Evolutionary conservation across 2,797 vertebrate species (phyloP).

Genomic region (Tachyglossus aculeatus): DNA sequence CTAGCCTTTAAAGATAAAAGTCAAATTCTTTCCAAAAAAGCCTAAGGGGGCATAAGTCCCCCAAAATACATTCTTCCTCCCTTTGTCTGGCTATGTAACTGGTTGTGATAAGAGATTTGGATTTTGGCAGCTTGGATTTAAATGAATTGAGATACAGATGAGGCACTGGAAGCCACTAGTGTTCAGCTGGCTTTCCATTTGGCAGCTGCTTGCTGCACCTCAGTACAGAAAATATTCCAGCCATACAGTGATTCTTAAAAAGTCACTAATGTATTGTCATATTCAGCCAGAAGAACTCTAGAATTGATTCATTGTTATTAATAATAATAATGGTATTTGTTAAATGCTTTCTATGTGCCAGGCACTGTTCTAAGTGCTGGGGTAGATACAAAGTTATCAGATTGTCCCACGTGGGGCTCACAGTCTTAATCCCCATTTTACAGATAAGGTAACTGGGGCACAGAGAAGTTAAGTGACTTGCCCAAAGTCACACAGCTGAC

Average conservation of each 20-base stretch:
- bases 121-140: background rate
- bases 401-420: too few relatives aligned
- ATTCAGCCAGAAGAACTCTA: constrained; percentile 1
- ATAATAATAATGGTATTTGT: too few relatives aligned
- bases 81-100: too few relatives aligned
- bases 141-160: constrained; percentile 12
- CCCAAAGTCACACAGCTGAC: too few relatives aligned
- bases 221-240: constrained; percentile 40
- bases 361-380: too few relatives aligned
- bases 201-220: background rate
- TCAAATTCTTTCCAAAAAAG: background rate
- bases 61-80: fast-evolving
- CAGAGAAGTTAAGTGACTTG: too few relatives aligned
- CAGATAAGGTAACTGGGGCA: too few relatives aligned
- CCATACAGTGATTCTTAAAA: constrained; percentile 25
- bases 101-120: constrained; percentile 21
- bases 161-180: constrained; percentile 21
- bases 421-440: too few relatives aligned
- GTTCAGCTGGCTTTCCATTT: constrained; percentile 20
- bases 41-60: background rate
- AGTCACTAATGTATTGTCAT: constrained; percentile 27
- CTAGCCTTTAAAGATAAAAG: background rate
- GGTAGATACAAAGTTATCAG: too few relatives aligned
- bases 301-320: constrained; percentile 59
- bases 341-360: too few relatives aligned